These are phyloP conservation scores for Argyra leucocephala DNA, from an alignment of 2,888 invertebrate genomes.

Conservation along the genomic window DNA sequence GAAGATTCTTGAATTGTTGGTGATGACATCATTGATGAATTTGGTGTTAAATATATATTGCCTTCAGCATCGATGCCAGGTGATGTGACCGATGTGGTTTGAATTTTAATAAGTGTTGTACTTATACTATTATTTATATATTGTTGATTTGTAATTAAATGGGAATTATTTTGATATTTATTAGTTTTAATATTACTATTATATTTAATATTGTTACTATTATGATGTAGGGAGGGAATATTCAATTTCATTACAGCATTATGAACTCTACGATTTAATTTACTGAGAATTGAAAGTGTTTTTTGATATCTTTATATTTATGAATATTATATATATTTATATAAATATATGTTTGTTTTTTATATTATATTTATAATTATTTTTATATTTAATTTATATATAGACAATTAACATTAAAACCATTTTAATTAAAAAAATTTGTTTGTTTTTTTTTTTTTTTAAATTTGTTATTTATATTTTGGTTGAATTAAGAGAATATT, in stretches of 20 bases:
- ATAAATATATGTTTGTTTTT: constrained; percentile 14
- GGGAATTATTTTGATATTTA: constrained; percentile 14
- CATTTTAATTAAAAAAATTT: too few relatives aligned
- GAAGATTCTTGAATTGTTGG: constrained; percentile 27
- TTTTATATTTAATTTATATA: too few relatives aligned
- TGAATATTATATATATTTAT: constrained; percentile 25
- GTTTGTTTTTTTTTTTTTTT: too few relatives aligned
- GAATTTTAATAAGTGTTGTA: constrained; percentile 25
- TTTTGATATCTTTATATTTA: neutral
- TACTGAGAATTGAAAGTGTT: constrained; percentile 43
- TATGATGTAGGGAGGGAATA: constrained; percentile 34
- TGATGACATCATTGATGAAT: constrained; percentile 32
- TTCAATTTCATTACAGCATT: constrained; percentile 39
- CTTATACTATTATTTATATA: constrained; percentile 25
- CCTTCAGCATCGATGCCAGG: constrained; percentile 26
- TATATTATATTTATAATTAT: neutral
- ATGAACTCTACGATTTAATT: constrained; percentile 42
- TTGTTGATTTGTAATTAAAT: constrained; percentile 12
- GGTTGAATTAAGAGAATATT: too few relatives aligned
- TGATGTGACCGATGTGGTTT: constrained; percentile 23
- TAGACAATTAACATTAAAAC: too few relatives aligned
- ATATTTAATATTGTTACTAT: constrained; percentile 18
- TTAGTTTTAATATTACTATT: constrained; percentile 15
- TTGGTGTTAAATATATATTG: constrained; percentile 39
- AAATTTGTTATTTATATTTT: too few relatives aligned